Evolutionary conservation across 2,888 invertebrate species (phyloP).

Genomic region (Autographa pulchrina): DNA sequence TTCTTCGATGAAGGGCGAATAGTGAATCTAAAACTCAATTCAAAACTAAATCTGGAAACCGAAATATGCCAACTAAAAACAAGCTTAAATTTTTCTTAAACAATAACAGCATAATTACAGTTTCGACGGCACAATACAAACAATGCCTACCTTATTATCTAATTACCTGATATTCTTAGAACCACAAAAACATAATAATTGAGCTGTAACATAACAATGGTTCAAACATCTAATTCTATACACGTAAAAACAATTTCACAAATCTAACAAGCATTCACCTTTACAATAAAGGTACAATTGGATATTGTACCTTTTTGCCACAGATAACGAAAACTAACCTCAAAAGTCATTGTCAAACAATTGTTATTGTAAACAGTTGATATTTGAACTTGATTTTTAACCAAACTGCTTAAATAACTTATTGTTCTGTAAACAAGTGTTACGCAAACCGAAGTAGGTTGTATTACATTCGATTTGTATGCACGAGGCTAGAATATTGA

Average conservation of each 20-base stretch:
- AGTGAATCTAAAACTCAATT: no score
- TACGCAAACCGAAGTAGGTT: constrained; percentile 48
- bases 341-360: constrained; percentile 22
- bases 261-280: constrained; percentile 13
- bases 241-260: constrained; percentile 41
- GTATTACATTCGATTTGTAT: constrained; percentile 32
- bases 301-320: constrained; percentile 21
- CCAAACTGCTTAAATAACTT: constrained; percentile 19
- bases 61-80: no score
- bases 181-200: constrained; percentile 18
- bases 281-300: constrained; percentile 13
- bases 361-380: constrained; percentile 27
- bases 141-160: background rate
- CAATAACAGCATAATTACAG: background rate
- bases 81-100: background rate
- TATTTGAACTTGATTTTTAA: constrained; percentile 36
- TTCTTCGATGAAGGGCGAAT: no score
- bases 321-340: background rate
- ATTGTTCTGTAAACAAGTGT: constrained; percentile 44
- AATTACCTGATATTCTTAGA: background rate
- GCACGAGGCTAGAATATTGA: constrained; percentile 43
- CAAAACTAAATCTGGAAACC: no score
- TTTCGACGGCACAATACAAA: background rate
- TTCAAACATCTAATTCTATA: constrained; percentile 26
- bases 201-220: constrained; percentile 28